Base-by-base conservation (phyloP, 2,113 vertebrate species). In the Cyrtonyx montezumae region DNA sequence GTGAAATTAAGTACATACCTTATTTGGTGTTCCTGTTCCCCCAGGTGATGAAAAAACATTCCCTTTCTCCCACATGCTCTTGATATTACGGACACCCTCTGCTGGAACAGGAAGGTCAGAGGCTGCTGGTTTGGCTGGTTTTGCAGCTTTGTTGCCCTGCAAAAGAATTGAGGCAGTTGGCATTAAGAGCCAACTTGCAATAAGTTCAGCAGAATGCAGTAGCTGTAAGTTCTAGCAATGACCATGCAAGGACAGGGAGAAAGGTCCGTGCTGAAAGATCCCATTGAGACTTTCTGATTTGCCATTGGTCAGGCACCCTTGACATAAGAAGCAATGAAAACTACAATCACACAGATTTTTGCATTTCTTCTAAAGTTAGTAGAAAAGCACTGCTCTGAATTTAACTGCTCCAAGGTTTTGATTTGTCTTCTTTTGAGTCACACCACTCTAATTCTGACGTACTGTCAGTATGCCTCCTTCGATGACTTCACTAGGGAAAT, bases 61-160 rank as follows among this genome's bases (percentile, higher is more conserved):
- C 59, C 99, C 99, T 91, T 98, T 99, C 97, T 99, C 99, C 99
- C 99, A 99, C 99, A 99, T 99, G 97, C 98, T 99, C 98, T 99
- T 99, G 95, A 99, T 99, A 45, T 97, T 99, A 80, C 99, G 98
- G 25, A 99, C 98, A 1, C 98, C 98, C 63, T 99, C 99, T 0
- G 98, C 98, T 51, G 98, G 98, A 87, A 99, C 95, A 2, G 98
- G 99, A 28, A 99, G 98, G 87, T 99, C 99, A 1, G 98, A 98
- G 2, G 99, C 98, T 46, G 97, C 98, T 3, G 98, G 91, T 92
- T 99, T 99, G 26, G 97, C 87, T 68, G 98, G 97, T 93, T 98
- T 98, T 6, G 98, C 88, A 71, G 98, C 94, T 96, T 98, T 99
- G 88, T 98, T 98, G 95, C 98, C 98, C 98, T 99, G 96, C 93